Conservation (phyloP, 2,113 vertebrate genomes). For the Cavia porcellus region DNA sequence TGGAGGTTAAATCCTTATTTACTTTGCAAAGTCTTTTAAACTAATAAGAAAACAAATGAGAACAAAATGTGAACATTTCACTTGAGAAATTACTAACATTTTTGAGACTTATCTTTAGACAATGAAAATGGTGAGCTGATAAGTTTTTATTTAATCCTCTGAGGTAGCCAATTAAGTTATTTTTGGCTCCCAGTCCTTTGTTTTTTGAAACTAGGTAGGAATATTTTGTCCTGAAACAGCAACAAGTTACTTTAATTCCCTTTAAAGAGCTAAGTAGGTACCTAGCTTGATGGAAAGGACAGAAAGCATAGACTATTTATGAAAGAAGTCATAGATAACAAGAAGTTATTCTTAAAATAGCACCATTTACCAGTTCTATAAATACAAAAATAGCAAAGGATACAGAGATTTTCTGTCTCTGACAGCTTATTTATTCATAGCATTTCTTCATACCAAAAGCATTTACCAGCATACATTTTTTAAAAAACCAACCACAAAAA, state of each 20-base stretch:
- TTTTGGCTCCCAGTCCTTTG: neutral
- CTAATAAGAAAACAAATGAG: neutral
- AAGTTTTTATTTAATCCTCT: slow-evolving; percentile 46
- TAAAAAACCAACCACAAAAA: neutral
- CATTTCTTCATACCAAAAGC: neutral
- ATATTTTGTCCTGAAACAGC: slow-evolving; percentile 56
- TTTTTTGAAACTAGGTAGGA: slow-evolving; percentile 16
- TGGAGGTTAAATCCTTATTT: neutral
- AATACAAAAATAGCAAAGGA: neutral
- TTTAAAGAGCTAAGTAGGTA: slow-evolving; percentile 20
- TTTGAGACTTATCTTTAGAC: slow-evolving; percentile 25
- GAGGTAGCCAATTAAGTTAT: neutral
- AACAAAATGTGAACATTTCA: slow-evolving; percentile 49
- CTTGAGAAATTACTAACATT: slow-evolving; percentile 31
- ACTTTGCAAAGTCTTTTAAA: neutral
- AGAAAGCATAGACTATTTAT: slow-evolving; percentile 18
- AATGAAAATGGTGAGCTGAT: neutral
- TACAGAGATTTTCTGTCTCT: slow-evolving; percentile 19
- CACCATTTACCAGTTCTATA: slow-evolving; percentile 4
- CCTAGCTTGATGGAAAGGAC: neutral
- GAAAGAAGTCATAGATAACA: neutral
- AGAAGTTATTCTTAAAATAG: slow-evolving; percentile 24
- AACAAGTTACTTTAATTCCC: slow-evolving; percentile 19
- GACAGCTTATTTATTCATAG: neutral
- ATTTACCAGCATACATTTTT: neutral